Conservation (phyloP, 2,113 vertebrate species). For the Antechinus stuartii region DNA sequence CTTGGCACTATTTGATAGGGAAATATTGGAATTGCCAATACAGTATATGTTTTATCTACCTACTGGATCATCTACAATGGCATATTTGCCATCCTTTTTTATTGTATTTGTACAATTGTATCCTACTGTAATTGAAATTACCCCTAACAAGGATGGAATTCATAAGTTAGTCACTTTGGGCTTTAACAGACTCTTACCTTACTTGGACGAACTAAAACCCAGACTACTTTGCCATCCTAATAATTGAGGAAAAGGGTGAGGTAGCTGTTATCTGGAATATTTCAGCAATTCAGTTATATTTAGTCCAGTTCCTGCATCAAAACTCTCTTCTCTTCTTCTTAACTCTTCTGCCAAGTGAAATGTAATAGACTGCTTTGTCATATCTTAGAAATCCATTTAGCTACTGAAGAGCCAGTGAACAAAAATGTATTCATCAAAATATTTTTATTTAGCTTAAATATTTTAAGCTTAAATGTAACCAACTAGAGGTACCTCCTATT, state of each 20-base stretch:
- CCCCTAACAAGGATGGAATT: not conserved
- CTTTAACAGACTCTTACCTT: slow-evolving; percentile 14
- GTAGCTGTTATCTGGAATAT: not conserved
- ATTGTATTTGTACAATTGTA: too few relatives aligned
- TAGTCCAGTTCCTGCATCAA: not conserved
- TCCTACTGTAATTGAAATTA: not conserved
- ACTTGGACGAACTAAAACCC: slow-evolving; percentile 12
- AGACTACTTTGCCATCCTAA: not conserved
- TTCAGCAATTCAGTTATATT: slow-evolving; percentile 1
- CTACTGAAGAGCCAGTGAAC: slow-evolving; percentile 28
- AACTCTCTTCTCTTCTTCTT: not conserved
- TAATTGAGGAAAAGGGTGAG: not conserved
- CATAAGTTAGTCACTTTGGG: not conserved
- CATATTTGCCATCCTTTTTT: not conserved
- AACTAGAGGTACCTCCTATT: not conserved
- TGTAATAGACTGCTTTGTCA: not conserved
- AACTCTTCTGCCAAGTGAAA: not conserved
- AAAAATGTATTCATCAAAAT: slow-evolving; percentile 39
- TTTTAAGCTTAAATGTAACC: not conserved
- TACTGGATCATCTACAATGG: not conserved
- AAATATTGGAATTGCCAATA: not conserved
- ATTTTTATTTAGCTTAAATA: not conserved
- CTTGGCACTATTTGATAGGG: not conserved
- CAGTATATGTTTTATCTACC: not conserved
- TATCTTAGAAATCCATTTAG: slow-evolving; percentile 12